These are phyloP conservation scores for Drosophila melanogaster DNA, from an alignment of 1,140 invertebrate genomes.

Conservation along the genomic window Release_6_plus_ISO1_MT NT_033779.5:10175001-10175500, in stretches of 20 bases:
- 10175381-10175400: slow-evolving; percentile 3
- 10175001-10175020: slow-evolving; percentile 28
- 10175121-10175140: slow-evolving; percentile 50
- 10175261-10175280: slow-evolving; percentile 70
- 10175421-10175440: slow-evolving; percentile 35
- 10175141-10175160: slow-evolving; percentile 36
- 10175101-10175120: slow-evolving; percentile 73
- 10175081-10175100: slow-evolving; percentile 40
- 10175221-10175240: slow-evolving; percentile 1
- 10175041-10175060: slow-evolving; percentile 10
- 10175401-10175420: slow-evolving; percentile 17
- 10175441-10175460: slow-evolving; percentile 63
- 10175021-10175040: slow-evolving; percentile 20
- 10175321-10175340: slow-evolving; percentile 33
- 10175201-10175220: slow-evolving; percentile 41
- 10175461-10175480: slow-evolving; percentile 65
- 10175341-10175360: slow-evolving; percentile 34
- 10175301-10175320: slow-evolving; percentile 18
- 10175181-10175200: slow-evolving; percentile 40
- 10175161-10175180: too few relatives aligned
- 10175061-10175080: slow-evolving; percentile 20
- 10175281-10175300: slow-evolving; percentile 10
- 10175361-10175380: slow-evolving; percentile 69
- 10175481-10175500: slow-evolving; percentile 59
- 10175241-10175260: slow-evolving; percentile 4